A percentile compares a stretch with the other conserved stretches of the same genome.
Conservation (phyloP, 1,140 invertebrate species). For the Hypothenemus hampei region DNA sequence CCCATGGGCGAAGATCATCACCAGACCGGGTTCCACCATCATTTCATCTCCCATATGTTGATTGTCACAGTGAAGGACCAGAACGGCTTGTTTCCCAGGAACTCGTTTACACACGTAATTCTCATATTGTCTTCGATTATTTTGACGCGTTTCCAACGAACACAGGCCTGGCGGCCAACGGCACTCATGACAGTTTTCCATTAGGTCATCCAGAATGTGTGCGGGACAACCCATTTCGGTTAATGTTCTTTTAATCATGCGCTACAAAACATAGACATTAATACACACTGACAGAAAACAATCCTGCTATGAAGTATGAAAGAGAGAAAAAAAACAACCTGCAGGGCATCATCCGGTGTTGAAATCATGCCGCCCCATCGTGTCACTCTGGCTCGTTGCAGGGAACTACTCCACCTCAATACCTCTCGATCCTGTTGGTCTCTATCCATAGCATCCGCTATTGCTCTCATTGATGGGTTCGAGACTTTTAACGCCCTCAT, state of each 20-base stretch:
- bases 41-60: conserved; percentile 91
- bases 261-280: conserved; percentile 58
- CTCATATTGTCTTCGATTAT: conserved; percentile 87
- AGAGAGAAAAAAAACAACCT: conserved; percentile 59
- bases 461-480: conserved; percentile 82
- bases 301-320: no score
- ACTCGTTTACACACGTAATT: conserved; percentile 92
- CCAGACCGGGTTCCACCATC: conserved; percentile 93
- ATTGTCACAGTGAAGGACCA: conserved; percentile 93
- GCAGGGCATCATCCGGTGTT: conserved; percentile 88
- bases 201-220: conserved; percentile 88
- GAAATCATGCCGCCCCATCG: conserved; percentile 97
- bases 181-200: conserved; percentile 95
- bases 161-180: conserved; percentile 89
- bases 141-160: conserved; percentile 88
- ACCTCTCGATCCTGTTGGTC: conserved; percentile 63
- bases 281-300: neutral
- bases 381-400: conserved; percentile 82
- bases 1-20: conserved; percentile 98
- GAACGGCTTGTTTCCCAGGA: conserved; percentile 90
- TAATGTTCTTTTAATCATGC: conserved; percentile 85
- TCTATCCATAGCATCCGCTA: conserved; percentile 87
- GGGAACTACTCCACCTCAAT: conserved; percentile 81
- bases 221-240: conserved; percentile 89
- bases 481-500: conserved; percentile 85